Conservation (phyloP, 1,140 invertebrate genomes). For the Paraescarpia echinospica region DNA sequence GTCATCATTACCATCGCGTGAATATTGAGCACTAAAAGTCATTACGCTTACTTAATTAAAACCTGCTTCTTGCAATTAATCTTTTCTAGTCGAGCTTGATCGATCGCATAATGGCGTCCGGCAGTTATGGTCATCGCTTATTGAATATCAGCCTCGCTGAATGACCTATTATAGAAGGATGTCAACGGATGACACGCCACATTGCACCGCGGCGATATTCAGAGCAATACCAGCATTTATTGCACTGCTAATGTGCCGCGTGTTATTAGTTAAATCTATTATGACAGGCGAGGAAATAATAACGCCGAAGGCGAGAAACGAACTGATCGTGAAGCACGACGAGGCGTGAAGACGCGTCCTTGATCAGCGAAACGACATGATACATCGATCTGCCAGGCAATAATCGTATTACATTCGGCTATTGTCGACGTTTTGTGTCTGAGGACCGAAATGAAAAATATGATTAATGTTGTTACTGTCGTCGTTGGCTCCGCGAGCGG, state of each 20-base stretch:
- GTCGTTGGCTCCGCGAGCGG: background rate
- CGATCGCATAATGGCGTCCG: background rate
- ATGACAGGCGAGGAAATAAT: background rate
- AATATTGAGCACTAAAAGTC: background rate
- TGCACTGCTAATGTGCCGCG: background rate
- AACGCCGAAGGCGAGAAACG: background rate
- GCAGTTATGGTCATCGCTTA: background rate
- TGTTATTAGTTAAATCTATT: background rate
- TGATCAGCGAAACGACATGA: background rate
- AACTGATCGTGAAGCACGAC: background rate
- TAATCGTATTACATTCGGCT: background rate
- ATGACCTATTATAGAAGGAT: background rate
- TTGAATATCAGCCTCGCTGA: background rate
- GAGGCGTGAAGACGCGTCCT: background rate
- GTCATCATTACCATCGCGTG: background rate
- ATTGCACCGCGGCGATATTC: background rate
- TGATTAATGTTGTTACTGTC: background rate
- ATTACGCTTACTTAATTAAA: conserved; percentile 6
- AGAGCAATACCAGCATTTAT: conserved; percentile 1
- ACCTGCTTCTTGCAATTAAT: background rate
- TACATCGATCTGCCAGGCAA: background rate
- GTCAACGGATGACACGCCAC: background rate
- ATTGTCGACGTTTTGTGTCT: background rate
- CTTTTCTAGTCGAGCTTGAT: background rate
- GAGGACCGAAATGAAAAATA: background rate